Conservation (phyloP, 92 coral and sea anemone genomes). For the Phenganax subtilis region DNA sequence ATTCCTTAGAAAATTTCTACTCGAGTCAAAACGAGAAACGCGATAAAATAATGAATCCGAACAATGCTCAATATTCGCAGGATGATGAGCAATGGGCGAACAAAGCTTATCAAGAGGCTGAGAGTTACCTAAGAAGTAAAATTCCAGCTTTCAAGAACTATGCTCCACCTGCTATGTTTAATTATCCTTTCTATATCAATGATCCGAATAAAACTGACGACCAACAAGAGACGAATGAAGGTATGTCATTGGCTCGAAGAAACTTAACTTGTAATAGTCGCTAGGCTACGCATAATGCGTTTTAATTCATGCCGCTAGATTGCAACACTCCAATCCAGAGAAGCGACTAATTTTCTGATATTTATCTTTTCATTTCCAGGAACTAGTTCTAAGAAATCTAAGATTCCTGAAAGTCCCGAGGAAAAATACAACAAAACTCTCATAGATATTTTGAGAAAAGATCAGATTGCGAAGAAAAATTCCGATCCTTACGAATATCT, state of each 20-base stretch:
- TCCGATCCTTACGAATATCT: conserved; percentile 85
- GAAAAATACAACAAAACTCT: conserved; percentile 47
- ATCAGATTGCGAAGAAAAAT: conserved; percentile 12
- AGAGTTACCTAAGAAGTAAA: conserved; percentile 27
- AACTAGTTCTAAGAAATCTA: conserved; percentile 23
- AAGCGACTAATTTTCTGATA: background rate
- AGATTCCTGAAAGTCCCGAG: conserved; percentile 39
- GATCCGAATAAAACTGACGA: conserved; percentile 31
- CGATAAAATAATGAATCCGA: conserved; percentile 28
- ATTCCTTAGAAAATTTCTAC: conserved; percentile 32
- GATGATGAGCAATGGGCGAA: conserved; percentile 37
- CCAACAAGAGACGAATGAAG: conserved; percentile 25
- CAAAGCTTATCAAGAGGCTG: conserved; percentile 40
- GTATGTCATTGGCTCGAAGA: background rate
- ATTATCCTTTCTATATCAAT: conserved; percentile 37
- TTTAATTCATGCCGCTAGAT: background rate
- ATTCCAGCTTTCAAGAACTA: conserved; percentile 37
- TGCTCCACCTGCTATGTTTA: conserved; percentile 43
- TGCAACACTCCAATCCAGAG: background rate
- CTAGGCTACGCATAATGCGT: too few species aligned
- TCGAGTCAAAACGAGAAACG: conserved; percentile 34
- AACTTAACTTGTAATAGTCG: too few species aligned
- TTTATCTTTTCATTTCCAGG: conserved; percentile 9
- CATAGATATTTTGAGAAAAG: conserved; percentile 18
- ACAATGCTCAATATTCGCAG: conserved; percentile 13